Base-by-base conservation (phyloP, 2,888 invertebrate genomes). In the Priocnemis perturbator region DNA sequence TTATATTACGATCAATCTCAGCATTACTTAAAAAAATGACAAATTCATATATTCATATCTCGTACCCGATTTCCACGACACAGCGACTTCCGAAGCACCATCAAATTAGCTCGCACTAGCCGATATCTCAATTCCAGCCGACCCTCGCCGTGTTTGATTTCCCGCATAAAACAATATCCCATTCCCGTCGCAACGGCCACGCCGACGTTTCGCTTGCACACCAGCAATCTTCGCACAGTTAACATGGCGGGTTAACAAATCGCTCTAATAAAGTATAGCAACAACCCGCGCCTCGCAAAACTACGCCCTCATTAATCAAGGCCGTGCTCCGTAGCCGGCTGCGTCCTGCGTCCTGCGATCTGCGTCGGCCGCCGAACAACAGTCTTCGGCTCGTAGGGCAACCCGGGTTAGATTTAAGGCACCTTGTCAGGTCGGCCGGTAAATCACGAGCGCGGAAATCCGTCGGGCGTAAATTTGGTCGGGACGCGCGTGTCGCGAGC, bases 401-500 rank as follows among this genome's bases (percentile, higher is more conserved):
- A 45, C 47, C 48, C 20, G 47, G 37, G 17, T 26, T 52, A 55
- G 59, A 64, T 67, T 72, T 64, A 60, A 68, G 47, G 53, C 52
- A 19, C 60, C 53, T 62, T 23, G 65, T 53, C 26, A 60, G 57
- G 21, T n/a, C 9, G 19, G 14, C 19, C 56, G 55, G 19, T 69
- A 65, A 69, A 75, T 75, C 68, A 63, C 64, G n/a, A 19, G 14
- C 60, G 48, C 47, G 66, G 62, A 70, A 68, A 56, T 75, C 20
- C 60, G 59, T 19, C 2, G 20, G 47, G 48, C n/a, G 60, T 63
- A 73, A 77, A 73, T 69, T 75, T 67, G 15, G 17, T 53, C 15
- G 56, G 44, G 58, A 19, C 55, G 7, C 30, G 60, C 23, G 48
- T n/a, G n/a, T 47, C 47, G 58, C 48, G 23, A 30, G n/a, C n/a